These are phyloP conservation scores for Congeria kusceri DNA, from an alignment of 2,888 invertebrate species.

Conservation along the genomic window DNA sequence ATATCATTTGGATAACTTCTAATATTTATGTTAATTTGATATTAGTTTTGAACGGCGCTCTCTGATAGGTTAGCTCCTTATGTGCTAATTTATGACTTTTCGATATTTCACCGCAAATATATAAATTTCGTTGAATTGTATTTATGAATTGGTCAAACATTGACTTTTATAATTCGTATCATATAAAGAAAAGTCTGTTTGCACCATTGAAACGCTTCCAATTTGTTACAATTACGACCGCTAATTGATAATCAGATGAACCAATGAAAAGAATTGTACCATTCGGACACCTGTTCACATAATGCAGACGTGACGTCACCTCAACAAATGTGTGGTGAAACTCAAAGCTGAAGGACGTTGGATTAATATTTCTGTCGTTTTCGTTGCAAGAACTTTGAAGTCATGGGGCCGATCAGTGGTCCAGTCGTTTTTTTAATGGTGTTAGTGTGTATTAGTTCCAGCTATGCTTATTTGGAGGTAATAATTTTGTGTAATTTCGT, in stretches of 20 bases:
- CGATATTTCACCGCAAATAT: too few relatives aligned
- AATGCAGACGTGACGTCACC: conserved; percentile 71
- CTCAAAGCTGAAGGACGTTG: conserved; percentile 42
- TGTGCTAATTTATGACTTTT: too few relatives aligned
- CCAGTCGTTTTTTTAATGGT: conserved; percentile 65
- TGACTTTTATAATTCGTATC: too few relatives aligned
- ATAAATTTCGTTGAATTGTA: too few relatives aligned
- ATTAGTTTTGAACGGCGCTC: background rate
- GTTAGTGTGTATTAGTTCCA: conserved; percentile 64
- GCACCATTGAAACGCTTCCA: too few relatives aligned
- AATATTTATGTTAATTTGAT: conserved; percentile 62
- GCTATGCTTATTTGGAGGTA: conserved; percentile 75
- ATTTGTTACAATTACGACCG: too few relatives aligned
- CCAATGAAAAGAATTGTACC: conserved; percentile 53
- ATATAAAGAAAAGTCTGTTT: too few relatives aligned
- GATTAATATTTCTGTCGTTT: conserved; percentile 41
- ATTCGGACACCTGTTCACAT: conserved; percentile 47
- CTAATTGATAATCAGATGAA: background rate
- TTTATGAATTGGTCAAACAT: too few relatives aligned
- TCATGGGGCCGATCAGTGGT: conserved; percentile 69
- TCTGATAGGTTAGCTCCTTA: background rate
- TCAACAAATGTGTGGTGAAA: conserved; percentile 56
- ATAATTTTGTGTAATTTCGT: conserved; percentile 30
- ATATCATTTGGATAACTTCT: conserved; percentile 48
- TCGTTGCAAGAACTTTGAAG: conserved; percentile 30